Evolutionary conservation across 2,888 invertebrate species (phyloP), one percentile per base, ranked within the genome.

Genomic region (Melieria crassipennis): DNA sequence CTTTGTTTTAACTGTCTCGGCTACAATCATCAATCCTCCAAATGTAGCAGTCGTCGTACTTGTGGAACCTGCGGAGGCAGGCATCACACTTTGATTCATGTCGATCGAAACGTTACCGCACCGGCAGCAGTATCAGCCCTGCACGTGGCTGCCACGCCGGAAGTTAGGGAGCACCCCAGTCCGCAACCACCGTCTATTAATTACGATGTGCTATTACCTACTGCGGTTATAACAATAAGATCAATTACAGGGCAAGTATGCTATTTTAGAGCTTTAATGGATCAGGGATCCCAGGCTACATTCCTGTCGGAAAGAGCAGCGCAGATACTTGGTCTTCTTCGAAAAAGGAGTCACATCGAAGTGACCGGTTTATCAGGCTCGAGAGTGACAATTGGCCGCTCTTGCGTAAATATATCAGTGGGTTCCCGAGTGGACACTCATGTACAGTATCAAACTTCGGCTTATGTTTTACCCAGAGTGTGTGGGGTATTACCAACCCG

Each of bases 381-480:
- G 5, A 13, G 16, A 48, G 48, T 58, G 9, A 52, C 47, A 6
- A 47, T 5, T 6, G 47, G 47, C 7, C 58, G 48, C 9, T 58
- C n/a, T 30, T 48, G 48, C 50, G 30, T 42, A 10, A 10, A 13
- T 42, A 4, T 66, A 66, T 10, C 46, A 5, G 30, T 57, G 5
- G 65, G n/a, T 7, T 47, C 66, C 6, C 47, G 30, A 11, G 42
- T 16, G 7, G 65, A 9, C 11, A 5, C 45, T 42, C 30, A 52
- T 4, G 7, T 47, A 4, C 16, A 57, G 9, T 57, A 66, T 11
- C 46, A 16, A 3, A 13, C 43, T 58, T 3, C 55, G 16, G 65
- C 55, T 10, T 65, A 60, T 42, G 62, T 71, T 55, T 65, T 70
- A 55, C 61, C 70, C 1, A 70, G 45, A 13, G 30, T 70, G 10